These are phyloP conservation scores for Eolophus roseicapilla DNA, from an alignment of 2,113 vertebrate species.

Conservation along the genomic window DNA sequence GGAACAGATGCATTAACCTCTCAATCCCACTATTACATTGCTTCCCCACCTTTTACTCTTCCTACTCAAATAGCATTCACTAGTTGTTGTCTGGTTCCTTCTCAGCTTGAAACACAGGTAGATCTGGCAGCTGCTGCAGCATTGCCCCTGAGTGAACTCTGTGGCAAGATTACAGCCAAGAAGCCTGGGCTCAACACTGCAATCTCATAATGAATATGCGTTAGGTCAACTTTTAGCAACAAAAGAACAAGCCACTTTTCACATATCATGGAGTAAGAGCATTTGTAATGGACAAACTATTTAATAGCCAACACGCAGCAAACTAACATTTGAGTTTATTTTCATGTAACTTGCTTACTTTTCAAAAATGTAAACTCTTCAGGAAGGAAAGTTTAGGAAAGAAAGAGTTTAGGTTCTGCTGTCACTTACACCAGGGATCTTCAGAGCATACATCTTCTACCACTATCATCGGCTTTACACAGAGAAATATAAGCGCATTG, in stretches of 20 bases:
- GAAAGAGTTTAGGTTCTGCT: not conserved
- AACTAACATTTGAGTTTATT: not conserved
- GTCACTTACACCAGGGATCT: not conserved
- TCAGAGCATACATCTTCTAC: not conserved
- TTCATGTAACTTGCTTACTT: not conserved
- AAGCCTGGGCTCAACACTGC: not conserved
- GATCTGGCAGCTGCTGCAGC: not conserved
- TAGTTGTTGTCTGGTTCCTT: not conserved
- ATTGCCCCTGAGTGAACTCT: not conserved
- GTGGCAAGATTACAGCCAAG: fast-evolving
- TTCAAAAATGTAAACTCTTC: not conserved
- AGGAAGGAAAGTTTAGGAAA: not conserved
- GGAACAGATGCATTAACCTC: not conserved
- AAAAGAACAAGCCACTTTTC: not conserved
- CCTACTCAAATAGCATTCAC: not conserved
- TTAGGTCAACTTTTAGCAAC: not conserved
- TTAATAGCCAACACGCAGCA: fast-evolving
- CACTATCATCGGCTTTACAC: not conserved
- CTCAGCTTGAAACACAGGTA: not conserved
- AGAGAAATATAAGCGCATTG: not conserved
- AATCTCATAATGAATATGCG: not conserved
- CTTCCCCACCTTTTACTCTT: not conserved
- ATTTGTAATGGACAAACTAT: not conserved
- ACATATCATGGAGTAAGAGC: not conserved
- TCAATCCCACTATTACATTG: not conserved